Evolutionary conservation across 2,888 invertebrate genomes (phyloP).

Genomic region (Amphipoea oculea): DNA sequence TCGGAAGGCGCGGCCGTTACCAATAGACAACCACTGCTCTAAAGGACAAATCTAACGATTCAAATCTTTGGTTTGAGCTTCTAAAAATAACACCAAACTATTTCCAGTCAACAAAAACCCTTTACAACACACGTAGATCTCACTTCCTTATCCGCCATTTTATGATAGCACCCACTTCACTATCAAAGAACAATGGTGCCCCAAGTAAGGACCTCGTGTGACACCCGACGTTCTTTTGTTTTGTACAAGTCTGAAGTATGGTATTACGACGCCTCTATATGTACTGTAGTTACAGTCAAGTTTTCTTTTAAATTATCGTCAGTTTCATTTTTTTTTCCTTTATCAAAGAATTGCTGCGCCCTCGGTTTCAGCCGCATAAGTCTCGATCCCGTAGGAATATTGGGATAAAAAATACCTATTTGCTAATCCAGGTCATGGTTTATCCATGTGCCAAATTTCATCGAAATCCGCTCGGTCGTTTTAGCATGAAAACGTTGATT

Average conservation of each 20-base stretch:
- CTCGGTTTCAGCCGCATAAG: no score
- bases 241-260: background rate
- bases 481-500: no score
- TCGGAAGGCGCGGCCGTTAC: background rate
- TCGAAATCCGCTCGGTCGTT: no score
- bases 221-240: constrained; percentile 38
- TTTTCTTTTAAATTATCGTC: background rate
- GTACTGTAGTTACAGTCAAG: background rate
- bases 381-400: no score
- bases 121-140: background rate
- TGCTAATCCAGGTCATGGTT: no score
- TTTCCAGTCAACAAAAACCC: background rate
- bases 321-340: background rate
- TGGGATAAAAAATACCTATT: no score
- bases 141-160: constrained; percentile 20
- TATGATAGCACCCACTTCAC: background rate
- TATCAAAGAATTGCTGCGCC: background rate
- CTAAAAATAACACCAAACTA: background rate
- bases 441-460: no score
- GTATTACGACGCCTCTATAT: constrained; percentile 7
- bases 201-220: constrained; percentile 17
- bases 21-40: background rate
- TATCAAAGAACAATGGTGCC: constrained; percentile 19
- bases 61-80: background rate
- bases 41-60: background rate